phyloP scores from a whole-genome alignment of 2,888 invertebrate species.

The Chrysina gloriosa region DNA sequence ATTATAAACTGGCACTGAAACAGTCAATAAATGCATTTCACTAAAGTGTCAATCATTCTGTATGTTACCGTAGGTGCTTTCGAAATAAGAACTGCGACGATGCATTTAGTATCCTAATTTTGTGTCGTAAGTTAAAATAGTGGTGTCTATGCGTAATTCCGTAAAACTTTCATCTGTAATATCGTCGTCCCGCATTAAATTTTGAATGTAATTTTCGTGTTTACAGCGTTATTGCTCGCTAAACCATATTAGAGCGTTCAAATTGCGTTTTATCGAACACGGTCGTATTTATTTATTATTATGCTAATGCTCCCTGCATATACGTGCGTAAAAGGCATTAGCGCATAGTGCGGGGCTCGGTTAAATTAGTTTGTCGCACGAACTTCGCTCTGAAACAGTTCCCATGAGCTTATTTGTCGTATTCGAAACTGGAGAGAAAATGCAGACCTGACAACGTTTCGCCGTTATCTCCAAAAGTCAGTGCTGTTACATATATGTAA shows the following conservation, averaged over 20 bases:
- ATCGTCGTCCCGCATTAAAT: too few relatives aligned
- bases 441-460: neutral
- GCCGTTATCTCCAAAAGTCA: conserved; percentile 18
- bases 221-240: neutral
- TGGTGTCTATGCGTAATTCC: too few relatives aligned
- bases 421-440: neutral
- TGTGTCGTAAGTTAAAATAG: too few relatives aligned
- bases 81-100: too few relatives aligned
- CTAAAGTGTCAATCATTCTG: too few relatives aligned
- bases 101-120: too few relatives aligned
- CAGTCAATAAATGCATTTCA: too few relatives aligned
- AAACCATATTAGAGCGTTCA: neutral
- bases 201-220: too few relatives aligned
- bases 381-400: conserved; percentile 12
- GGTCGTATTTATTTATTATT: conserved; percentile 17
- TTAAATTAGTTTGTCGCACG: conserved; percentile 19
- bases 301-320: conserved; percentile 10
- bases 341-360: neutral
- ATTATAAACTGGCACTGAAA: too few relatives aligned
- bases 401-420: conserved; percentile 19
- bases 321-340: conserved; percentile 22
- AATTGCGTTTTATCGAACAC: conserved; percentile 24
- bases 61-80: too few relatives aligned
- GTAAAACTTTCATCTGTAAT: too few relatives aligned
- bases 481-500: neutral